These are phyloP conservation scores for Pyralis farinalis DNA, from an alignment of 2,888 invertebrate species.

Conservation along the genomic window DNA sequence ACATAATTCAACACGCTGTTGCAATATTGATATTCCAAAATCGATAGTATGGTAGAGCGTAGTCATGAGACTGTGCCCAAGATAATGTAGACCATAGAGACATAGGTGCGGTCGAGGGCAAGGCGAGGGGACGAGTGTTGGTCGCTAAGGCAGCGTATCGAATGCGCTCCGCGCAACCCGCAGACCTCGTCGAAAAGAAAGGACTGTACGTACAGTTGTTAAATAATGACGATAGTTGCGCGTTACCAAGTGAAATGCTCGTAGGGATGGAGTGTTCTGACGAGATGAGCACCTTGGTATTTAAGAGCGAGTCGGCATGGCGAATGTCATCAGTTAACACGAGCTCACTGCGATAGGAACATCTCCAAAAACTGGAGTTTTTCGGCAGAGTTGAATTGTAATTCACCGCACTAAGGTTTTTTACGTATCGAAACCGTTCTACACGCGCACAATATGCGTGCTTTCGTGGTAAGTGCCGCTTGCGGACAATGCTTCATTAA, in stretches of 20 bases:
- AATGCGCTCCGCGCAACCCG: slow-evolving; percentile 48
- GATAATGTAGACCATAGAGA: slow-evolving; percentile 4
- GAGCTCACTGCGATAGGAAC: slow-evolving; percentile 64
- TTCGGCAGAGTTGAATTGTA: slow-evolving; percentile 36
- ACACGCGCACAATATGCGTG: slow-evolving; percentile 68
- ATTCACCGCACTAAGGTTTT: slow-evolving; percentile 39
- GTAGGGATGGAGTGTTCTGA: slow-evolving; percentile 76
- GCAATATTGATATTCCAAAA: too few relatives aligned
- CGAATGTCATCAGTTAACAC: slow-evolving; percentile 79
- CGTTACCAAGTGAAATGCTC: slow-evolving; percentile 74
- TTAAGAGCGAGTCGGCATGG: slow-evolving; percentile 74
- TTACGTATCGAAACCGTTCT: slow-evolving; percentile 30
- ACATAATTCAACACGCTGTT: too few relatives aligned
- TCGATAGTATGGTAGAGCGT: too few relatives aligned
- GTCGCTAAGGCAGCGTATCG: slow-evolving; percentile 61
- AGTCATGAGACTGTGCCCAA: not conserved
- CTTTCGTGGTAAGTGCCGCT: slow-evolving; percentile 72
- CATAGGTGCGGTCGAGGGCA: not conserved
- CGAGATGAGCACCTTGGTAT: slow-evolving; percentile 77
- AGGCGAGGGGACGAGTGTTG: slow-evolving; percentile 38
- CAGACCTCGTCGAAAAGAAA: slow-evolving; percentile 73
- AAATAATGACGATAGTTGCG: slow-evolving; percentile 77
- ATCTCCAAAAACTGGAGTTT: slow-evolving; percentile 58
- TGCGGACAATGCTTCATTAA: slow-evolving; percentile 29
- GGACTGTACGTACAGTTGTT: slow-evolving; percentile 63